phyloP scores from a whole-genome alignment of 1,140 invertebrate species.

The silkworm (Bombyx mori) region DNA sequence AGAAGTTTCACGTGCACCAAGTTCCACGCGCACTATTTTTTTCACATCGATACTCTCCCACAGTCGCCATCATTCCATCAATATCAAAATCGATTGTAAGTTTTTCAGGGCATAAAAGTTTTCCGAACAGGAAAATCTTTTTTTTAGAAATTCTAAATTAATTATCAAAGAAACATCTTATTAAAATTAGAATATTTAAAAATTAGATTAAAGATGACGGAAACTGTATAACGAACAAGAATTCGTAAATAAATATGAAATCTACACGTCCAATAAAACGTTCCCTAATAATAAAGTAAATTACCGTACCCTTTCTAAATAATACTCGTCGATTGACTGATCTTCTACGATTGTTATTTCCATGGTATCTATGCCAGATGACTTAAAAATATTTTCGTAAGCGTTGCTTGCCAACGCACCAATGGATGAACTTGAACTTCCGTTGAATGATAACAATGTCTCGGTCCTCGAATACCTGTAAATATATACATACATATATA shows the following conservation, averaged over 20 bases:
- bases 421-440: constrained; percentile 23
- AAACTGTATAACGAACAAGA: not conserved
- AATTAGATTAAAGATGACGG: not conserved
- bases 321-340: constrained; percentile 32
- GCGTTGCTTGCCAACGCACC: constrained; percentile 34
- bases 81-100: too few relatives aligned
- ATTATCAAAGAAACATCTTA: too few relatives aligned
- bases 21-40: too few relatives aligned
- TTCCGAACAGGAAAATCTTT: too few relatives aligned
- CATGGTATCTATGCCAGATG: constrained; percentile 24
- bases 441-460: constrained; percentile 40
- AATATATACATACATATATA: not conserved
- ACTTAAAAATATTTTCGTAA: constrained; percentile 30
- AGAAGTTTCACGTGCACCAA: too few relatives aligned
- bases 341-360: constrained; percentile 24
- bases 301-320: constrained; percentile 39
- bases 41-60: too few relatives aligned
- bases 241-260: not conserved
- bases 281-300: too few relatives aligned
- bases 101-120: too few relatives aligned
- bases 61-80: too few relatives aligned
- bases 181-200: too few relatives aligned
- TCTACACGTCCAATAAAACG: not conserved
- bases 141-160: too few relatives aligned
- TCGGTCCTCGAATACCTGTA: constrained; percentile 42